Evolutionary conservation across 2,113 vertebrate genomes (phyloP), one percentile per base, ranked within the genome.

Genomic region (Coptodon bakossiorum): DNA sequence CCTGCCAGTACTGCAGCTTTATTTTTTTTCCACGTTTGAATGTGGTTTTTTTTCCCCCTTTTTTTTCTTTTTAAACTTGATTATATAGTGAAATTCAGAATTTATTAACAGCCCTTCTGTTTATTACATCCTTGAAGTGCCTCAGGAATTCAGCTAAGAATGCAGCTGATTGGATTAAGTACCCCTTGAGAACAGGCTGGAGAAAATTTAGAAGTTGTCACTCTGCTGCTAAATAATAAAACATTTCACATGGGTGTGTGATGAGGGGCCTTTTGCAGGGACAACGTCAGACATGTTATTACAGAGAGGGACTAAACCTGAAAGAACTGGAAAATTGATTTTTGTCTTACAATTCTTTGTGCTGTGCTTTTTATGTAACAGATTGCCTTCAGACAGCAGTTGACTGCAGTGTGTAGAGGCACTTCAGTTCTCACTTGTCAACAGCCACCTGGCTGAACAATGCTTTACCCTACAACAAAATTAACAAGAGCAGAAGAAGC

Each of bases 391-490:
- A 79, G 56, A 84, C 54, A 82, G 76, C 24, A 66, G 83, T 86
- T 88, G 56, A 78, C 57, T 82, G 22, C 45, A 5, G n/a, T 14
- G 73, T 80, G 81, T 86, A 82, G 53, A 86, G 27, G 16, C 57
- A 29, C 82, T 66, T 88, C n/a, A 92, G 86, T 76, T 90, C 83
- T 84, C 56, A 68, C 63, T 82, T 91, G 80, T 86, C 82, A 89
- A 53, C 76, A 78, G 82, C 81, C 88, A 88, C 86, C 91, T 91
- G 92, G 86, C 83, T 85, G 84, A 79, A 82, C 81, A 61, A 22
- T n/a, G 31, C 19, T 54, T 57, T 27, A 56, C 79, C 34, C 53
- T 57, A 84, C 78, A 91, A 43, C 63, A 50, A 63, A 40, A 90
- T 84, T 45, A 71, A 52, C 31, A 63, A 63, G 38, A 88, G 24